Base-by-base conservation (phyloP, 2,888 invertebrate species). In the Cataglyphis livida region DNA sequence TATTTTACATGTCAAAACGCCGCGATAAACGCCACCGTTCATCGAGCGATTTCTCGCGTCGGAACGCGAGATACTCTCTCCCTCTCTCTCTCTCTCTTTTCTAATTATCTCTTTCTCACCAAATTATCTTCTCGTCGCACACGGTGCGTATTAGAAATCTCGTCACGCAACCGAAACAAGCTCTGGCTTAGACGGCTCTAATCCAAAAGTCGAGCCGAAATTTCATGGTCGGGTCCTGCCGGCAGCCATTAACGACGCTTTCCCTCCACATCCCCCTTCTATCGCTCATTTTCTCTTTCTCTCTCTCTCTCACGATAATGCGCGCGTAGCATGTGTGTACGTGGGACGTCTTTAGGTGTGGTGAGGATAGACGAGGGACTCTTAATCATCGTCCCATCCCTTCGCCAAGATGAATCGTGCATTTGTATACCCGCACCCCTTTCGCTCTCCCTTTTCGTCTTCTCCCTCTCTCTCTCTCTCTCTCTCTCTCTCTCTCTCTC, bases 351-450 rank as follows among this genome's bases (percentile, higher is more conserved):
- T 82, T 84, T 75, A 82, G 82, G 75, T 70, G 83, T 78, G 86
- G 75, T 78, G 68, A 84, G 78, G 81, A 86, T 86, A 83, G 85
- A 82, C 83, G 82, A 84, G 89, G 89, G 90, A 90, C 91, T 91
- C 91, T 91, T 92, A 91, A 91, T 91, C 91, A 92, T 92, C 87
- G 84, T 86, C 88, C 88, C 86, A 88, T 87, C 85, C 88, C 85
- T 85, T 71, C 48, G 79, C 75, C 82, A 88, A 90, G 89, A 90
- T 89, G 89, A 91, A 91, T 91, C 86, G 90, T 89, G 88, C 88
- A 89, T 91, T 91, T 90, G 89, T 89, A 85, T 86, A 82, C 86
- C 82, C 83, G 85, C 90, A 90, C 89, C 89, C 91, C 88, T 88
- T 91, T 90, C 82, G 35, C 59, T 89, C 81, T n/a, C 48, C 25